Evolutionary conservation across 2,797 vertebrate species (phyloP).

Genomic region (Trachops cirrhosus): DNA sequence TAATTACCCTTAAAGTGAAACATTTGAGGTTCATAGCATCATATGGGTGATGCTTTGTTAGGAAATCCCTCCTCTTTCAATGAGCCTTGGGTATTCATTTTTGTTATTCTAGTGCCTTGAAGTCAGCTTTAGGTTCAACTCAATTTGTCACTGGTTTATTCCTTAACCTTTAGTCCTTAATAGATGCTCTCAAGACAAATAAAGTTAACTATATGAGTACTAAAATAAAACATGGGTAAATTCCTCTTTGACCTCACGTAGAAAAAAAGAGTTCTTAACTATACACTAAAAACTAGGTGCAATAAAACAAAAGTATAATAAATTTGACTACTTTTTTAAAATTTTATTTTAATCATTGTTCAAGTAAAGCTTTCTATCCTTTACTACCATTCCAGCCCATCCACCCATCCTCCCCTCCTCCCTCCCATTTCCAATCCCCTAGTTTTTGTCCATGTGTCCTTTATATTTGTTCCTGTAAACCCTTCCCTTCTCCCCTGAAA

Average conservation of each 20-base stretch:
- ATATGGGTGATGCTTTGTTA: neutral
- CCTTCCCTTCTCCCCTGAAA: too few relatives aligned
- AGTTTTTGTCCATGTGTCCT: too few relatives aligned
- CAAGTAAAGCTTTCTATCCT: too few relatives aligned
- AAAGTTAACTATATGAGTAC: neutral
- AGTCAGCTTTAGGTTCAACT: neutral
- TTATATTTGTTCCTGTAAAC: too few relatives aligned
- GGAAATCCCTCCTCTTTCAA: neutral
- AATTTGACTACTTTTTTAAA: conserved; percentile 14
- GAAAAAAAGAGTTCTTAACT: conserved; percentile 37
- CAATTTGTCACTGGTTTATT: neutral
- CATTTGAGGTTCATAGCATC: neutral
- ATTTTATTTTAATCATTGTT: too few relatives aligned
- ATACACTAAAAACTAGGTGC: conserved; percentile 34
- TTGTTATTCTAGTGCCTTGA: neutral
- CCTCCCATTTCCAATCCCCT: too few relatives aligned
- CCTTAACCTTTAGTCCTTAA: conserved; percentile 30
- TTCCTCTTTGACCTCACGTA: neutral
- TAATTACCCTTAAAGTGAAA: neutral
- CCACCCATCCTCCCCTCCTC: too few relatives aligned
- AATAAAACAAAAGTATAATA: neutral
- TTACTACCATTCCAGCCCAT: too few relatives aligned
- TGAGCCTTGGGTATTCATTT: neutral
- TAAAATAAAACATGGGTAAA: neutral
- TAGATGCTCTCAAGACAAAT: neutral